These are phyloP conservation scores for Myripristis jacobus DNA, from an alignment of 2,797 vertebrate species.

Conservation along the genomic window DNA sequence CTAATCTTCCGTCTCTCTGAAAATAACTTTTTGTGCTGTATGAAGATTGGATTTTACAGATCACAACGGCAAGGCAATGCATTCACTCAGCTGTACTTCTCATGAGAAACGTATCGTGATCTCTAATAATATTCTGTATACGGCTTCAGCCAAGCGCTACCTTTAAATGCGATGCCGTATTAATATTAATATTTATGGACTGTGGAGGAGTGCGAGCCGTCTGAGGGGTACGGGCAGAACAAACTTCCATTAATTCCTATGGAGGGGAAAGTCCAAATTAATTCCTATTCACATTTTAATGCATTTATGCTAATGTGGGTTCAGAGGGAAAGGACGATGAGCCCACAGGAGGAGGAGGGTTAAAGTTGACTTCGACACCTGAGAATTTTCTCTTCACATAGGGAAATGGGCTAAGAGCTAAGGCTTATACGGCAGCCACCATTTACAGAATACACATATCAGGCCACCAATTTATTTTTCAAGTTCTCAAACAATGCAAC, in stretches of 20 bases:
- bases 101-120: constrained; percentile 88
- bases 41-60: constrained; percentile 92
- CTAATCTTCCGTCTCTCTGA: constrained; percentile 85
- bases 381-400: constrained; percentile 71
- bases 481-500: constrained; percentile 23
- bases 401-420: constrained; percentile 61
- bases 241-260: constrained; percentile 90
- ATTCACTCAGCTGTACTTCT: constrained; percentile 88
- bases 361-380: constrained; percentile 82
- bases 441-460: constrained; percentile 46
- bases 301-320: constrained; percentile 87
- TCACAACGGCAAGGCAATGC: constrained; percentile 87
- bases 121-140: constrained; percentile 91
- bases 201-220: constrained; percentile 81
- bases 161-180: constrained; percentile 87
- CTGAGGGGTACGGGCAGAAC: constrained; percentile 84
- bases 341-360: constrained; percentile 80
- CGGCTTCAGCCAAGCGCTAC: constrained; percentile 87
- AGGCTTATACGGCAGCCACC: constrained; percentile 38
- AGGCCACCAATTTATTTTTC: constrained; percentile 23
- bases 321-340: constrained; percentile 73
- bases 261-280: constrained; percentile 90
- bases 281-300: constrained; percentile 90
- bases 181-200: constrained; percentile 93
- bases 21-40: constrained; percentile 87